These are phyloP conservation scores for Cichlasoma orientale DNA, from an alignment of 2,797 vertebrate species.

Conservation along the genomic window DNA sequence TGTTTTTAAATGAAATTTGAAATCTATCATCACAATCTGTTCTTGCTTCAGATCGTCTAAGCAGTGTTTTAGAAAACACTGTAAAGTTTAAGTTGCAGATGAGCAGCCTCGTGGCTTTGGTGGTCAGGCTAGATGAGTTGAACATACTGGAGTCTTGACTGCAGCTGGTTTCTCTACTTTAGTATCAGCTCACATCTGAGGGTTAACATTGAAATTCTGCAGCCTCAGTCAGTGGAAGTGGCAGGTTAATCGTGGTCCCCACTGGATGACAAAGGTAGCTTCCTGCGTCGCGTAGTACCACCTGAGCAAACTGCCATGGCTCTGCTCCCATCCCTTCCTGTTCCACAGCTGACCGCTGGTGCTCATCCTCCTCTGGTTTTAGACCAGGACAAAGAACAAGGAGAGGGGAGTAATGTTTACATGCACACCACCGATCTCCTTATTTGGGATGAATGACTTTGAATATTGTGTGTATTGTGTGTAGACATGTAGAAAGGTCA, in stretches of 20 bases:
- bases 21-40: neutral
- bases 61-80: neutral
- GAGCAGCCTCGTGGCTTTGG: neutral
- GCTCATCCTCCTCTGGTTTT: conserved; percentile 81
- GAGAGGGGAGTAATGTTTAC: conserved; percentile 81
- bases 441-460: conserved; percentile 31
- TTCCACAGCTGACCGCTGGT: conserved; percentile 83
- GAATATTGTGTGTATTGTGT: conserved; percentile 10
- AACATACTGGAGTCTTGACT: neutral
- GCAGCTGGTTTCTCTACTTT: conserved; percentile 20
- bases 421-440: conserved; percentile 48
- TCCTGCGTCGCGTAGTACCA: conserved; percentile 24
- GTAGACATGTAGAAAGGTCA: conserved; percentile 35
- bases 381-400: conserved; percentile 83
- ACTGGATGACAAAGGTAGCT: conserved; percentile 23
- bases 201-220: neutral
- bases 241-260: conserved; percentile 8
- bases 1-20: conserved; percentile 5
- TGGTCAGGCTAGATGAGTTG: neutral
- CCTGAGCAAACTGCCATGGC: conserved; percentile 9
- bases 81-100: neutral
- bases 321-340: conserved; percentile 49
- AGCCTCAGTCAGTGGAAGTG: conserved; percentile 31
- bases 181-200: neutral
- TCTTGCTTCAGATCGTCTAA: conserved; percentile 2